Base-by-base conservation (phyloP, 2,113 vertebrate species). In the Caracal caracal region DNA sequence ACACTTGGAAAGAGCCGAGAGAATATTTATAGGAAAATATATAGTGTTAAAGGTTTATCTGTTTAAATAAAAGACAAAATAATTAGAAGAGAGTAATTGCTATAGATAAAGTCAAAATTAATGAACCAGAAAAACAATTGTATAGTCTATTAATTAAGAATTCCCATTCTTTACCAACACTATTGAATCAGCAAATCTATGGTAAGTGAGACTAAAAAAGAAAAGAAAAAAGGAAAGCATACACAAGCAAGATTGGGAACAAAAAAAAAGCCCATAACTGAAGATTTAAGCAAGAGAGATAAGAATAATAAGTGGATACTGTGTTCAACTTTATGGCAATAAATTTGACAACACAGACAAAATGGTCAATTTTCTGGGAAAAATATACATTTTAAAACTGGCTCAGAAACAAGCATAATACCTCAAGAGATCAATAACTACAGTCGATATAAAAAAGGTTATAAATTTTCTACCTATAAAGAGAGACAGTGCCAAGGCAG, bases 361-460 rank as follows among this genome's bases (percentile, higher is more conserved):
- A 94, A 87, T 81, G 22, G 26, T 88, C 26, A 84, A 71, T 78
- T 73, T 80, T 73, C 51, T 68, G 26, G 53, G 19, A 40, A 90
- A 84, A 88, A 80, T 66, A 49, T 15, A 89, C 26, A 53, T 85
- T 75, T n/a, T 78, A 80, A 94, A 92, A 88, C 28, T 85, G 83
- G 33, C 33, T 96, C 47, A 66, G 59, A 78, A 92, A 26, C 28
- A 92, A 88, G 37, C 16, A 49, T 11, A 75, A n/a, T n/a, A 47
- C 17, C 61, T 93, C 43, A 85, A 90, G 85, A 90, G 90, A 82
- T 65, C 59, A 87, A 83, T 56, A 96, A 78, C 28, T 56, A 49
- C 10, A 82, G 19, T 37, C 68, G 35, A 65, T 63, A 81, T 35
- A 66, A 51, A 88, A 88, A 51, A 88, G 17, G 24, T 40, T 93